Evolutionary conservation across 2,888 invertebrate genomes (phyloP).

Genomic region (Drosophila birchii): DNA sequence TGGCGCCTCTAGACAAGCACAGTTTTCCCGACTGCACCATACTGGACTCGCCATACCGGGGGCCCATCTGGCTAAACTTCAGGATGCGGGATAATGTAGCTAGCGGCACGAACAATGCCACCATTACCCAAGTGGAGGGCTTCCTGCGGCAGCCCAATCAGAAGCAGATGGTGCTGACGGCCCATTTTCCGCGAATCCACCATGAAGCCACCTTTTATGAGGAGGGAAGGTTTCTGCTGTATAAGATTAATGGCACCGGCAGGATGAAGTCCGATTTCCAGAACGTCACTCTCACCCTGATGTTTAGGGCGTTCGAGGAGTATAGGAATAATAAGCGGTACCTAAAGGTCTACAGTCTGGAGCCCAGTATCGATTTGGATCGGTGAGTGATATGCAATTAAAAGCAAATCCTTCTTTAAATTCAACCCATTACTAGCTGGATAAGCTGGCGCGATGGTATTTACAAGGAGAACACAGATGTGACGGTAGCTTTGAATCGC

Average conservation of each 20-base stretch:
- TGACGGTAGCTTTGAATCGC: slow-evolving; percentile 47
- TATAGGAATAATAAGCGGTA: slow-evolving; percentile 58
- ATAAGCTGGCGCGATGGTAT: slow-evolving; percentile 45
- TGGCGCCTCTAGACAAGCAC: slow-evolving; percentile 43
- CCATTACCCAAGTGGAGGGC: slow-evolving; percentile 57
- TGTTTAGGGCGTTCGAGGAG: slow-evolving; percentile 47
- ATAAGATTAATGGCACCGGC: slow-evolving; percentile 54
- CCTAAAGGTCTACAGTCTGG: slow-evolving; percentile 53
- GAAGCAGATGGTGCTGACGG: slow-evolving; percentile 51
- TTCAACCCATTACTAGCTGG: slow-evolving; percentile 47
- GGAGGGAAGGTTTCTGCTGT: slow-evolving; percentile 37
- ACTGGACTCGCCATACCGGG: slow-evolving; percentile 6
- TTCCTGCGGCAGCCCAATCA: slow-evolving; percentile 58
- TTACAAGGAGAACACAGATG: slow-evolving; percentile 58
- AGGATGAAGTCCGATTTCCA: slow-evolving; percentile 48
- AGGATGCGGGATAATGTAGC: slow-evolving; percentile 23
- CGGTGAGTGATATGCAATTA: slow-evolving; percentile 48
- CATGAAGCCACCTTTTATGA: slow-evolving; percentile 46
- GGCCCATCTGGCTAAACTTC: slow-evolving; percentile 49
- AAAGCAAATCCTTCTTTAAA: not conserved
- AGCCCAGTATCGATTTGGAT: slow-evolving; percentile 53
- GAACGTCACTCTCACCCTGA: slow-evolving; percentile 49
- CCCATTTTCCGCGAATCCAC: slow-evolving; percentile 48
- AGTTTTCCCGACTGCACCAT: slow-evolving; percentile 9
- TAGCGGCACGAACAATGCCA: slow-evolving; percentile 58